Base-by-base conservation (phyloP, 2,888 invertebrate species). In the Palloptera scutellata region DNA sequence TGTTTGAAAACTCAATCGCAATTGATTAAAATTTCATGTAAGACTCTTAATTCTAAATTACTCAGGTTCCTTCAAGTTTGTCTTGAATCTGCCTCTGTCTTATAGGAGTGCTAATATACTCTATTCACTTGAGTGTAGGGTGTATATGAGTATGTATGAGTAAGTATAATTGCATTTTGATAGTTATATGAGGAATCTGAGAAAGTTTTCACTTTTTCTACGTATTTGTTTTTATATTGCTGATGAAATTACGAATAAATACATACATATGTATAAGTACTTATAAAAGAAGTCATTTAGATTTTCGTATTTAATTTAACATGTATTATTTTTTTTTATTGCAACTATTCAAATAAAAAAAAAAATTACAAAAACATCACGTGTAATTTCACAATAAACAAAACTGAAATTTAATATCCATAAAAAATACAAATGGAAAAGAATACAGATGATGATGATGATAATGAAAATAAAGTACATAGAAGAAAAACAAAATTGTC, bases 201-300 rank as follows among this genome's bases (percentile, higher is more conserved):
- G 63, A 63, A 63, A 20, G 40, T 57, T 63, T 63, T 63, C 63
- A 63, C 64, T 64, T 64, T 64, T 64, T 45, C 48, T 40, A 20
- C 19, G 1, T 13, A 9, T 12, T 52, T 19, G 11, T 41, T 61
- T 40, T 40, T 40, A 40, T 30, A 41, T 51, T 51, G 8, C 40
- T 60, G 12, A 52, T 19, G 52, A 48, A 17, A 1, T 17, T 41
- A 42, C 1, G 1, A 1, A 51, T 51, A n/a, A n/a, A n/a, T n/a
- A n/a, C n/a, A n/a, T n/a, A n/a, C n/a, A n/a, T n/a, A n/a, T n/a
- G n/a, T n/a, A 51, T 51, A 2, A 40, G 48, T 15, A 11, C 10
- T 30, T 12, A 13, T 40, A 52, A 48, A n/a, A 52, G 13, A 48
- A 51, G 40, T 30, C 51, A 61, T 17, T 51, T 61, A 10, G 40